A percentile compares a stretch with the other conserved stretches of the same genome.
Evolutionary conservation across 2,888 invertebrate species (phyloP).

Genomic region (Merodon equestris): DNA sequence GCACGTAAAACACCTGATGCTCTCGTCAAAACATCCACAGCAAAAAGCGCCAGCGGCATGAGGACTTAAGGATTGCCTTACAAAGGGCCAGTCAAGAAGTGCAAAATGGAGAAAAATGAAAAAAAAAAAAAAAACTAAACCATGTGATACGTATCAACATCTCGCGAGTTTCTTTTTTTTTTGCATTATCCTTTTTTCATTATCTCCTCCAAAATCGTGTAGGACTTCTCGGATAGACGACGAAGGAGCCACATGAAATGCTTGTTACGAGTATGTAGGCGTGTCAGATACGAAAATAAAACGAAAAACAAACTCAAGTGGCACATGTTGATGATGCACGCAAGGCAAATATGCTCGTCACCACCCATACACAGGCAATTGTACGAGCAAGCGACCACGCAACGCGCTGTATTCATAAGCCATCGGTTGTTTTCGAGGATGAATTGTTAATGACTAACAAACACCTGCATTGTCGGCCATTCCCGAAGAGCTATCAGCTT

Average conservation of each 20-base stretch:
- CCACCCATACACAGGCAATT: slow-evolving; percentile 23
- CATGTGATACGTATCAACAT: background rate
- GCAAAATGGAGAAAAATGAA: too few species aligned
- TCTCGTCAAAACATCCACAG: slow-evolving; percentile 2
- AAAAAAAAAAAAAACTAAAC: background rate
- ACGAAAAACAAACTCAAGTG: background rate
- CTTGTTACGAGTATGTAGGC: slow-evolving; percentile 13
- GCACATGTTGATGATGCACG: background rate
- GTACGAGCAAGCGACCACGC: slow-evolving; percentile 5
- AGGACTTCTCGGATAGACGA: too few species aligned
- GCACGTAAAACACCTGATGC: slow-evolving; percentile 57
- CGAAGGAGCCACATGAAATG: too few species aligned
- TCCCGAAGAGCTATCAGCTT: background rate
- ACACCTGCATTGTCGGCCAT: slow-evolving; percentile 50
- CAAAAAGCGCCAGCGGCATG: too few species aligned
- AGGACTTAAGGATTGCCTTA: too few species aligned
- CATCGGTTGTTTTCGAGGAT: slow-evolving; percentile 18
- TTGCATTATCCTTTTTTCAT: slow-evolving; percentile 27
- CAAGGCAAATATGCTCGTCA: too few species aligned
- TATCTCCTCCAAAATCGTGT: too few species aligned
- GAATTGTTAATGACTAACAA: slow-evolving; percentile 55
- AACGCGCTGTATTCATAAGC: slow-evolving; percentile 40
- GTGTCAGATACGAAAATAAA: too few species aligned
- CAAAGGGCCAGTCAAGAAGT: background rate
- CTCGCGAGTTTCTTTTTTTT: too few species aligned